Conservation (phyloP, 1,140 invertebrate species). For the Hypothenemus hampei region DNA sequence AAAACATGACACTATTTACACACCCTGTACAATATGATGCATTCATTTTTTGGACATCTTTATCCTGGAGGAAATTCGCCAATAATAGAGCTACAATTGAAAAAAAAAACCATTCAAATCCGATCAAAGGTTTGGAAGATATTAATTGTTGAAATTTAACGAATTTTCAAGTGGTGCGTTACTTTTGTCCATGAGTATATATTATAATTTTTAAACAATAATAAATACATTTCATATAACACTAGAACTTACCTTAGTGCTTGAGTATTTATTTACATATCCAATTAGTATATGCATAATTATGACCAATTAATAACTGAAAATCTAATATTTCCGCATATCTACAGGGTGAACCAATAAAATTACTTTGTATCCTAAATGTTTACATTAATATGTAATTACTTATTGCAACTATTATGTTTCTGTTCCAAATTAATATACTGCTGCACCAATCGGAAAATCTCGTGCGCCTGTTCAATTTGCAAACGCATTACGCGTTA, state of each 20-base stretch:
- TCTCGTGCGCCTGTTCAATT: slow-evolving; percentile 94
- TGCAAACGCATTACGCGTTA: slow-evolving; percentile 92
- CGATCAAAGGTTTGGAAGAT: too few species aligned
- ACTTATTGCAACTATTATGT: slow-evolving; percentile 37
- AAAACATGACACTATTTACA: too few species aligned
- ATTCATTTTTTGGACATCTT: too few species aligned
- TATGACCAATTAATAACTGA: not conserved
- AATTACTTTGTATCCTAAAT: not conserved
- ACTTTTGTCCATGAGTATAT: too few species aligned
- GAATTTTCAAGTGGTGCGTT: too few species aligned
- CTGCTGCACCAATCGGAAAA: slow-evolving; percentile 92
- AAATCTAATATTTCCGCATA: not conserved
- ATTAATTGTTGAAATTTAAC: too few species aligned
- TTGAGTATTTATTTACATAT: too few species aligned
- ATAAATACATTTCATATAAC: not conserved
- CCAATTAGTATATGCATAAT: not conserved
- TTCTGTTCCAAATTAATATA: slow-evolving; percentile 87
- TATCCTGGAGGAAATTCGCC: too few species aligned
- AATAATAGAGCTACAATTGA: too few species aligned
- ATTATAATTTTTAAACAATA: not conserved
- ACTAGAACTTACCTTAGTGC: too few species aligned
- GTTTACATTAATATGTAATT: not conserved
- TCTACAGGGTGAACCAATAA: not conserved
- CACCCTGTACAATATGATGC: too few species aligned
- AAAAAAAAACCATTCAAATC: too few species aligned